These are phyloP conservation scores for Lonchura striata DNA, from an alignment of 2,113 vertebrate species.

Conservation along the genomic window DNA sequence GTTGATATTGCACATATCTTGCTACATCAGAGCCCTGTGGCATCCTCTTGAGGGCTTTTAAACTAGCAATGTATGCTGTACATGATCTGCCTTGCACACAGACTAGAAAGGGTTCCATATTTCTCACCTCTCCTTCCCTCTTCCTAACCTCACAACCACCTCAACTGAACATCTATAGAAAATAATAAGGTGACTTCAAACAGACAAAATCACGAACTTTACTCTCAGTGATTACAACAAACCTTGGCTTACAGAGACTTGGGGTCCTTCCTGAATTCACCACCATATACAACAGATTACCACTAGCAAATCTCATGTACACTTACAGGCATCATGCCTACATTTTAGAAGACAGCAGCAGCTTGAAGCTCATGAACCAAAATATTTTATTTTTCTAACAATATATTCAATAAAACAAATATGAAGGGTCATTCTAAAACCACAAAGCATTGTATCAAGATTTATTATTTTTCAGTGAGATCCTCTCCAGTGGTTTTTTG, in stretches of 20 bases:
- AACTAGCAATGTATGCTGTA: not conserved
- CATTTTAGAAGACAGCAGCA: not conserved
- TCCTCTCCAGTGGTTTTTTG: rapidly evolving
- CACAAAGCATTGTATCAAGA: not conserved
- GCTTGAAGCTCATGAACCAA: not conserved
- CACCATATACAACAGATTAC: not conserved
- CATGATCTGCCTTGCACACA: constrained; percentile 23
- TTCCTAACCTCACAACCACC: not conserved
- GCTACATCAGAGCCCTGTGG: not conserved
- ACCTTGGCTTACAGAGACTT: not conserved
- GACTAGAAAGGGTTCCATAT: constrained; percentile 14
- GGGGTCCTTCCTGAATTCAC: not conserved
- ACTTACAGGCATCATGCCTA: not conserved
- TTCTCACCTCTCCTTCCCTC: not conserved
- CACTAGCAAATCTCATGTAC: not conserved
- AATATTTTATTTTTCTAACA: not conserved
- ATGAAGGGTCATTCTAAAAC: not conserved
- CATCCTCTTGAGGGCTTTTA: constrained; percentile 43
- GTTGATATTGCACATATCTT: not conserved
- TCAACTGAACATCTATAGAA: not conserved
- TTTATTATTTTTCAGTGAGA: not conserved
- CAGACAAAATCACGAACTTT: not conserved
- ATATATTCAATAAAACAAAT: not conserved
- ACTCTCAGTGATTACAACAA: not conserved
- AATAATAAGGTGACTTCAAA: not conserved